phyloP scores from a whole-genome alignment of 2,113 vertebrate species.

The Gavia stellata region DNA sequence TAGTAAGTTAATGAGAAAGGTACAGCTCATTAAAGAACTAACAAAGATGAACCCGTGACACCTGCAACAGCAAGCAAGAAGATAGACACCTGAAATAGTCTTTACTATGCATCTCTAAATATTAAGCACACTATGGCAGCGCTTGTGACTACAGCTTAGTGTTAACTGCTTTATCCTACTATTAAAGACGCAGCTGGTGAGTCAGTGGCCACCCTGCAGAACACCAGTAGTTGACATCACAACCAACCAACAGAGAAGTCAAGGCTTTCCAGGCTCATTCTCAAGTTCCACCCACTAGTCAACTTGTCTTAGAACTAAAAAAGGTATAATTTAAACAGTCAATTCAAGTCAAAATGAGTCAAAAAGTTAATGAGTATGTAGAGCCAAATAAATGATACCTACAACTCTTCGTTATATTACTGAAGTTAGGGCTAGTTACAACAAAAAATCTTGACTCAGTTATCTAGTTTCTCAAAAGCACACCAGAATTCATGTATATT shows the following conservation, averaged over 20 bases:
- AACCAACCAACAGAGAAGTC: neutral
- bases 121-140: neutral
- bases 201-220: neutral
- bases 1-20: neutral
- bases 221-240: neutral
- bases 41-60: neutral
- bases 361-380: neutral
- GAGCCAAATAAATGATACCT: neutral
- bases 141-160: neutral
- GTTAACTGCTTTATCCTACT: neutral
- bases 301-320: neutral
- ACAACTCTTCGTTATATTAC: neutral
- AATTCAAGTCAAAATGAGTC: neutral
- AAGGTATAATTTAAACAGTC: neutral
- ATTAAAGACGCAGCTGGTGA: neutral
- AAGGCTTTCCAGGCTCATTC: neutral
- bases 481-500: neutral
- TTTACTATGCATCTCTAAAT: neutral
- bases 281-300: neutral
- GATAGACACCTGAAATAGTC: neutral
- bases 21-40: neutral
- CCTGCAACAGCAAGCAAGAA: neutral
- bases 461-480: neutral
- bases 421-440: neutral
- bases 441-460: neutral